Conservation (phyloP, 2,797 vertebrate genomes). For the Gallirallus australis region DNA sequence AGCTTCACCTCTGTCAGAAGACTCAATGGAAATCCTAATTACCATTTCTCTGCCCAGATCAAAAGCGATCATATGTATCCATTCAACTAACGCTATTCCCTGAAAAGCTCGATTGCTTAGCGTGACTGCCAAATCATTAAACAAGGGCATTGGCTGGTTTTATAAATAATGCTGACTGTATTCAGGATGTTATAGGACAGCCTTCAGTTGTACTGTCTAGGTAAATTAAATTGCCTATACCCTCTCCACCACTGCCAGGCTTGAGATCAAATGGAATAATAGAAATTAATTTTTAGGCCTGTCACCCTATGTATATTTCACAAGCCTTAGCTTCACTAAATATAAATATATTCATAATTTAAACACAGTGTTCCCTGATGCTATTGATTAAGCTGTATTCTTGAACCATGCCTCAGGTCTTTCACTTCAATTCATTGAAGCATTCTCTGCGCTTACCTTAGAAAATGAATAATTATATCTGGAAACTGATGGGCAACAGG, state of each 20-base stretch:
- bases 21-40: constrained; percentile 71
- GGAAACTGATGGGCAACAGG: background rate
- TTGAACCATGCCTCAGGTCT: background rate
- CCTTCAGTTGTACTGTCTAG: background rate
- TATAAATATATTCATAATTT: background rate
- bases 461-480: constrained; percentile 27
- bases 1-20: constrained; percentile 51
- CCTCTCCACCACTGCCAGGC: background rate
- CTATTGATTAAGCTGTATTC: background rate
- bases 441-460: background rate
- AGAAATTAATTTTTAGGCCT: background rate
- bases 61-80: constrained; percentile 68
- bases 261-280: background rate
- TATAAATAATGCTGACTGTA: constrained; percentile 45
- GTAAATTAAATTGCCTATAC: background rate
- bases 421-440: background rate
- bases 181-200: constrained; percentile 31
- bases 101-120: constrained; percentile 63
- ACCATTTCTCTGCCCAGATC: constrained; percentile 56
- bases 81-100: constrained; percentile 66
- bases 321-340: background rate
- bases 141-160: constrained; percentile 35
- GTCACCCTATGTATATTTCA: background rate
- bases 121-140: constrained; percentile 64
- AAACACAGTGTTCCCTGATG: background rate